A percentile compares a stretch with the other conserved stretches of the same genome.
Conservation (phyloP, 2,113 vertebrate species). For the Eubucco bourcierii region DNA sequence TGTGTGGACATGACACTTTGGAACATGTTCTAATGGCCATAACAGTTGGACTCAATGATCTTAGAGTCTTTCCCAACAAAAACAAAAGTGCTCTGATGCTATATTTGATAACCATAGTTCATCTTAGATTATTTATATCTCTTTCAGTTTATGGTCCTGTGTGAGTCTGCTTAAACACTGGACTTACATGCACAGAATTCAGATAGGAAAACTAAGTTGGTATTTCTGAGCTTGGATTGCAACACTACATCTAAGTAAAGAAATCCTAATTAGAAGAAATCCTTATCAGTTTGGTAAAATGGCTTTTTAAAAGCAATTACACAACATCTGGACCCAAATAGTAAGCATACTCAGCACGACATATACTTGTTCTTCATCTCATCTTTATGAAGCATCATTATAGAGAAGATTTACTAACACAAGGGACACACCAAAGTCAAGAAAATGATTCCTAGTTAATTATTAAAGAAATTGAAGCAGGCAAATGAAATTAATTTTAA, state of each 20-base stretch:
- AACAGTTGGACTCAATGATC: too few species aligned
- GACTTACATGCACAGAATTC: not conserved
- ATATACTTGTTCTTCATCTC: not conserved
- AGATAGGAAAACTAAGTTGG: not conserved
- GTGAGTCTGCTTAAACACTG: not conserved
- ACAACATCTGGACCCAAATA: not conserved
- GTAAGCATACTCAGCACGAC: not conserved
- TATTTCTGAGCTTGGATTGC: not conserved
- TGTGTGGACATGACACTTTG: too few species aligned
- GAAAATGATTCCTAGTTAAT: conserved; percentile 13
- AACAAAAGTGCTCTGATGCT: too few species aligned
- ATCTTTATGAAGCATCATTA: not conserved
- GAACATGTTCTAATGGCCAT: too few species aligned
- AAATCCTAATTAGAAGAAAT: not conserved
- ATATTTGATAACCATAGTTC: not conserved
- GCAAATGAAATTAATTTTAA: conserved; percentile 53
- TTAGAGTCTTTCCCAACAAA: too few species aligned
- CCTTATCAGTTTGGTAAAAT: not conserved
- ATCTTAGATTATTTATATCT: not conserved
- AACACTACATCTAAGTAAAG: not conserved
- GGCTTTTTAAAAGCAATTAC: not conserved
- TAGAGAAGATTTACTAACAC: not conserved
- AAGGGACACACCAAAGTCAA: not conserved
- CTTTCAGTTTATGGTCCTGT: not conserved
- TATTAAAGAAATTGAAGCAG: conserved; percentile 34